Percentiles rank a stretch among this genome's conserved stretches.
phyloP scores from a whole-genome alignment of 1,140 invertebrate species.

The Colletes gigas region DNA sequence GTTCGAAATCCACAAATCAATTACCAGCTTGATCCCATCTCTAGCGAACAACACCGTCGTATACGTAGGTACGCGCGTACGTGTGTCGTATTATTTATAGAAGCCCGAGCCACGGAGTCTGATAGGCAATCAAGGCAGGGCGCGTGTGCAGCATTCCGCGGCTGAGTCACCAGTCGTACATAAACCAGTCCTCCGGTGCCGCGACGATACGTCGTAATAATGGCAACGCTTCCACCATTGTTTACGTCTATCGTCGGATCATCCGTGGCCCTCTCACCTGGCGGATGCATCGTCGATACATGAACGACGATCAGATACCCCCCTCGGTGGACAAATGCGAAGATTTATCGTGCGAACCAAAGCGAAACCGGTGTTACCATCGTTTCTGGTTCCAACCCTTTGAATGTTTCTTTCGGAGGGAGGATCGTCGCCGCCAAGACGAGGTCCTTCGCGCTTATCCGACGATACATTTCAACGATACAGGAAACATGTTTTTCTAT shows the following conservation, averaged over 20 bases:
- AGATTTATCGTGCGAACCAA: slow-evolving; percentile 24
- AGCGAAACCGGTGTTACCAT: too few relatives aligned
- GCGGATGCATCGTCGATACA: background rate
- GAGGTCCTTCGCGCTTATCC: background rate
- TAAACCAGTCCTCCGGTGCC: slow-evolving; percentile 45
- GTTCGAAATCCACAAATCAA: slow-evolving; percentile 21
- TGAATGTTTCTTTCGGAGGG: background rate
- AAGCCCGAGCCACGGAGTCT: slow-evolving; percentile 54
- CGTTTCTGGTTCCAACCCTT: slow-evolving; percentile 11
- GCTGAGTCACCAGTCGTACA: slow-evolving; percentile 63
- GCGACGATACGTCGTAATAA: slow-evolving; percentile 51
- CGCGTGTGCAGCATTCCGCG: slow-evolving; percentile 67
- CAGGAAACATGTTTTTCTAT: too few relatives aligned
- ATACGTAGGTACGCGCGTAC: slow-evolving; percentile 4
- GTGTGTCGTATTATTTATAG: slow-evolving; percentile 64
- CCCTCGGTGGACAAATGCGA: slow-evolving; percentile 19
- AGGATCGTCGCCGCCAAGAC: background rate
- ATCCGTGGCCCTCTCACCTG: slow-evolving; percentile 20
- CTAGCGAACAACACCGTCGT: background rate
- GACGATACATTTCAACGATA: too few relatives aligned
- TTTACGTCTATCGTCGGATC: slow-evolving; percentile 47
- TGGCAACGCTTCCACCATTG: slow-evolving; percentile 45
- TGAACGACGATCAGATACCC: slow-evolving; percentile 12
- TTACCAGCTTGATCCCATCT: slow-evolving; percentile 33
- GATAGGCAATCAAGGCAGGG: slow-evolving; percentile 69